Evolutionary conservation across 2,113 vertebrate species (phyloP), one percentile per base, ranked within the genome.

Genomic region (Mungos mungo): DNA sequence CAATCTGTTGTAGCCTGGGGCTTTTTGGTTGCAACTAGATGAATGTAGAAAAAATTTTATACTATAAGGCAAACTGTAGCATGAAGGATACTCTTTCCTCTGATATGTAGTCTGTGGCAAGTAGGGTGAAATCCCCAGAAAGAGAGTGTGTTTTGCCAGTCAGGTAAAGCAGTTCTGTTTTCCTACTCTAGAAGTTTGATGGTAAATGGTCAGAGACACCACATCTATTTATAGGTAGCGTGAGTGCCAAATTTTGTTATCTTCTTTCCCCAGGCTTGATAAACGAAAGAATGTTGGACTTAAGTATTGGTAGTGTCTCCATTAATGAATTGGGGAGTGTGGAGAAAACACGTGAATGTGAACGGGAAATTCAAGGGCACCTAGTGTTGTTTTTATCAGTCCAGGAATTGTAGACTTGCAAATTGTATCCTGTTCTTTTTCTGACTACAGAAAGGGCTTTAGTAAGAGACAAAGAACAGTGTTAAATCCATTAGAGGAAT

Each of bases 401-500:
- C 45, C 50, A 90, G 96, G 93, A 98, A 96, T 91, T 95, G 23
- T 85, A 96, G 96, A 88, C 0, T 0, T 97, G 79, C 76, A 81
- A 88, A 93, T 81, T 95, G 88, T 96, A 97, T 54, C 95, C 77
- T 94, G 88, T 97, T 97, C 80, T 95, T 97, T 97, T 91, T 93
- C 88, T 33, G 0, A 38, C n/a, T 84, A 35, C 84, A 90, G 69
- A 71, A 69, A 13, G 9, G 63, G 90, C 5, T 7, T 98, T 97
- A 72, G 95, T 98, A 95, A 97, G 92, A 95, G 83, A 96, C 90
- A 96, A 95, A 94, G 77, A 81, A 60, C 63, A 86, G 88, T 96
- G 86, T 92, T 96, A 98, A 98, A 98, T 96, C 92, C 79, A 65
- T 96, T 98, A 90, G 68, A 95, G 95, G 85, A 97, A 88, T 96